A percentile compares a stretch with the other conserved stretches of the same genome.
phyloP scores from a whole-genome alignment of 2,113 vertebrate species.

The Telmatochromis brichardi region DNA sequence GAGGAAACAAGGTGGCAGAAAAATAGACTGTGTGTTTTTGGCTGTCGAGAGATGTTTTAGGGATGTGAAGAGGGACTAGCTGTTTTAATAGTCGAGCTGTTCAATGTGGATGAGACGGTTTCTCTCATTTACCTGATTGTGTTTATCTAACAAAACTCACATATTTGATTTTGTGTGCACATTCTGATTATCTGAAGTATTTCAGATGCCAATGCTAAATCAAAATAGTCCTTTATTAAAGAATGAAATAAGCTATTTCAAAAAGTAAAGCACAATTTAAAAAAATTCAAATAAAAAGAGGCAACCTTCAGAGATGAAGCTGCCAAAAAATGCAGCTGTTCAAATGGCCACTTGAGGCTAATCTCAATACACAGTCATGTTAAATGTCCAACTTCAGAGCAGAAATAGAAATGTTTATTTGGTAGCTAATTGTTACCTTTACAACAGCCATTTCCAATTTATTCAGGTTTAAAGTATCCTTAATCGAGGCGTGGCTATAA shows the following conservation, averaged over 20 bases:
- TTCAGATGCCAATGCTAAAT: background rate
- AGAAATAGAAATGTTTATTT: background rate
- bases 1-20: background rate
- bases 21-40: background rate
- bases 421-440: background rate
- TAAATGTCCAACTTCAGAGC: background rate
- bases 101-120: rapidly evolving
- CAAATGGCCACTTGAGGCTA: background rate
- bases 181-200: background rate
- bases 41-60: background rate
- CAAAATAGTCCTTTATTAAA: background rate
- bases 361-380: background rate
- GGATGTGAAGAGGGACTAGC: background rate
- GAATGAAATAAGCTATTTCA: background rate
- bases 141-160: background rate
- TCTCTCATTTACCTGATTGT: background rate
- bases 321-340: background rate
- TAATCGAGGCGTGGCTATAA: rapidly evolving
- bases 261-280: background rate
- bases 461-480: background rate
- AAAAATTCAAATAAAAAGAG: rapidly evolving
- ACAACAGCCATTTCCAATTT: background rate
- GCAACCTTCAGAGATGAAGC: background rate
- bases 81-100: background rate
- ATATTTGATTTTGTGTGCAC: background rate